Percentiles rank a stretch among this genome's conserved stretches.
Evolutionary conservation across 2,113 vertebrate genomes (phyloP).

Genomic region (Leptosomus discolor): DNA sequence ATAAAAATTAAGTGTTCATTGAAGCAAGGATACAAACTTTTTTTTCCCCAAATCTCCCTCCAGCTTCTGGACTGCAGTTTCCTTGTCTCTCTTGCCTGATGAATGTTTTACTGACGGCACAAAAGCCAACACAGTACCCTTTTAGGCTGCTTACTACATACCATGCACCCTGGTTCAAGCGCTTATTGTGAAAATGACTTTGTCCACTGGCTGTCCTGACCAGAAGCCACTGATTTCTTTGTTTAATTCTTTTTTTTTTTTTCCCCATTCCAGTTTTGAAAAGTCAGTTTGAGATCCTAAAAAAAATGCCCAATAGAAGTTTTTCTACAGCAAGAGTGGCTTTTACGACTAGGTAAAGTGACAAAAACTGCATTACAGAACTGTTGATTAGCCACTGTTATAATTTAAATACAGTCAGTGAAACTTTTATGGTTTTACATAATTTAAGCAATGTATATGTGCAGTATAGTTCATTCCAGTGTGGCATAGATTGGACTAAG

Average conservation of each 20-base stretch:
- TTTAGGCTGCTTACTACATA: background rate
- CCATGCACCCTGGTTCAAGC: background rate
- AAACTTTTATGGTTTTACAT: background rate
- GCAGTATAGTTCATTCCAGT: background rate
- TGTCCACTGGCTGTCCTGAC: background rate
- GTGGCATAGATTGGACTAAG: background rate
- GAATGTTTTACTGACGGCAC: background rate
- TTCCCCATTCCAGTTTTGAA: background rate
- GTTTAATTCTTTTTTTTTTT: background rate
- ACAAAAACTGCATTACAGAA: background rate
- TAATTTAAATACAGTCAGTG: background rate
- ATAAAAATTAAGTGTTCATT: background rate
- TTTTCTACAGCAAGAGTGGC: background rate
- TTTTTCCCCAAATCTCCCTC: background rate
- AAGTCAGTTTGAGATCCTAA: background rate
- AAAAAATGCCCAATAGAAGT: background rate
- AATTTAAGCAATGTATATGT: background rate
- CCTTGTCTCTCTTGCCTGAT: background rate
- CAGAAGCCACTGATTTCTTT: background rate
- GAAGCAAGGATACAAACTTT: background rate
- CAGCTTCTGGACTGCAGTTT: background rate
- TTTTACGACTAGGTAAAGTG: background rate
- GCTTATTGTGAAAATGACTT: background rate
- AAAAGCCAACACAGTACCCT: background rate
- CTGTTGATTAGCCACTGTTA: background rate